phyloP scores from a whole-genome alignment of 1,140 invertebrate genomes.

The Melipona quadrifasciata region DNA sequence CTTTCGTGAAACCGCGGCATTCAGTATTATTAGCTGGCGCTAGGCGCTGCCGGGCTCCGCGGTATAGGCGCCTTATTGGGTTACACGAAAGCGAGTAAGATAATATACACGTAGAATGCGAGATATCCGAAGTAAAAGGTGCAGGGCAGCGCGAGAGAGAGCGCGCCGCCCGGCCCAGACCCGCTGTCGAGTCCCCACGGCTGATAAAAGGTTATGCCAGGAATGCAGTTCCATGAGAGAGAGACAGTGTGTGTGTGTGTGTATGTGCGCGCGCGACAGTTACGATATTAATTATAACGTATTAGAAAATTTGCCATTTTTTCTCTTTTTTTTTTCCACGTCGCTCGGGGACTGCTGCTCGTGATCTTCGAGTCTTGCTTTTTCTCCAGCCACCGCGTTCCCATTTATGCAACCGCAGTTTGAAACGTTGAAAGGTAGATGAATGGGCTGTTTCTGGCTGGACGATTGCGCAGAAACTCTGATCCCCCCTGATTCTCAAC shows the following conservation, averaged over 20 bases:
- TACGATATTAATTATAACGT: conserved; percentile 64
- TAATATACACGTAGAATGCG: conserved; percentile 71
- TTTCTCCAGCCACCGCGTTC: too few species aligned
- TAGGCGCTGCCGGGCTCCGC: conserved; percentile 56
- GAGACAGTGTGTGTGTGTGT: not conserved
- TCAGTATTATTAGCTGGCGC: conserved; percentile 69
- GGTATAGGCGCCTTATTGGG: conserved; percentile 68
- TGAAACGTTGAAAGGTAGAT: too few species aligned
- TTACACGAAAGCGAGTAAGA: conserved; percentile 71
- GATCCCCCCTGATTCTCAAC: too few species aligned
- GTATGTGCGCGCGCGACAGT: not conserved
- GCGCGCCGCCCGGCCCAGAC: conserved; percentile 42
- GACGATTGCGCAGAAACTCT: too few species aligned
- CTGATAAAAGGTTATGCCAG: conserved; percentile 73
- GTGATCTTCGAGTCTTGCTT: too few species aligned
- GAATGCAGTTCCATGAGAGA: conserved; percentile 72
- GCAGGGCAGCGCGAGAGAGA: conserved; percentile 51
- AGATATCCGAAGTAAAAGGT: conserved; percentile 72
- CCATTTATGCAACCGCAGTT: too few species aligned
- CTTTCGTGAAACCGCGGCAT: conserved; percentile 59
- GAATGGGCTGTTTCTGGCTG: too few species aligned
- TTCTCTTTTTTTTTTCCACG: too few species aligned
- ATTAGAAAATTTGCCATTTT: conserved; percentile 39
- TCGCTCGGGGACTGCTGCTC: too few species aligned
- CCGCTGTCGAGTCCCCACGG: conserved; percentile 59